Conservation (phyloP, 1,140 invertebrate species). For the Hylyphantes graminicola region DNA sequence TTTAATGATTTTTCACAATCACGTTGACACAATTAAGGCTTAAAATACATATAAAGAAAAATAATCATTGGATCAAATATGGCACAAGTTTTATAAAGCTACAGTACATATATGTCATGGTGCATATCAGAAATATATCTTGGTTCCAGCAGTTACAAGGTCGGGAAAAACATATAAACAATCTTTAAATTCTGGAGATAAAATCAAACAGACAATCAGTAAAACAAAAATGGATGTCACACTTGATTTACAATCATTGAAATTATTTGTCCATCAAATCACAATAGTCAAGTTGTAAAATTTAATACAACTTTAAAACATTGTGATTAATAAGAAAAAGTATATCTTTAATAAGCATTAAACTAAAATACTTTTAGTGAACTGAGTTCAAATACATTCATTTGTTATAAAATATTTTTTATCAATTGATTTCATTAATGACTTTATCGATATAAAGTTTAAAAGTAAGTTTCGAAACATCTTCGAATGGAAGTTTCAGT, state of each 20-base stretch:
- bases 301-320: too few relatives aligned
- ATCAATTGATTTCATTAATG: too few relatives aligned
- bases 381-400: too few relatives aligned
- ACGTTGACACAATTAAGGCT: slow-evolving; percentile 21
- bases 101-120: slow-evolving; percentile 19
- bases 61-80: slow-evolving; percentile 23
- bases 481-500: too few relatives aligned
- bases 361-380: too few relatives aligned
- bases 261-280: not conserved
- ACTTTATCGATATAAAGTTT: too few relatives aligned
- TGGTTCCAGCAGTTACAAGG: not conserved
- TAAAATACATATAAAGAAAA: slow-evolving; percentile 22
- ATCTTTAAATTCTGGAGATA: not conserved
- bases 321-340: too few relatives aligned
- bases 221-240: not conserved
- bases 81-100: slow-evolving; percentile 43
- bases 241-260: too few relatives aligned
- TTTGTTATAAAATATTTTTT: too few relatives aligned
- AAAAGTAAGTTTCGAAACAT: too few relatives aligned
- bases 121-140: slow-evolving; percentile 18
- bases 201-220: not conserved
- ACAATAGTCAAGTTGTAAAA: not conserved
- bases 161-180: not conserved
- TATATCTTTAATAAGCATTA: too few relatives aligned
- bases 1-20: slow-evolving; percentile 38